Conservation (phyloP, 2,888 invertebrate species). For the Drepanosiphum platanoidis region DNA sequence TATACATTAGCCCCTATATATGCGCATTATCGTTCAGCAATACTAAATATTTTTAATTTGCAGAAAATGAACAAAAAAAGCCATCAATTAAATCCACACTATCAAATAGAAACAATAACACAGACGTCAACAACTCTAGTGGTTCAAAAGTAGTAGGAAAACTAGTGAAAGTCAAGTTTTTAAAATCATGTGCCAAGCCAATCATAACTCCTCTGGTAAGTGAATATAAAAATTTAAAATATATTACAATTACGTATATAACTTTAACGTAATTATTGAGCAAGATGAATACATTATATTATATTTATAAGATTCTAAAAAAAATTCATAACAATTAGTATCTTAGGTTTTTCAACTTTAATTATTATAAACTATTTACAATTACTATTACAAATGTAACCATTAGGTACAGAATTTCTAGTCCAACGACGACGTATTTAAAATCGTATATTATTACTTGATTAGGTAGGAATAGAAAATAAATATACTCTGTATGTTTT, state of each 20-base stretch:
- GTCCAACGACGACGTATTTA: background rate
- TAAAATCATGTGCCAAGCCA: conserved; percentile 25
- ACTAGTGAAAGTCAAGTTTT: conserved; percentile 49
- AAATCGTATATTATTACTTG: background rate
- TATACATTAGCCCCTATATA: too few species aligned
- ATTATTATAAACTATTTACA: too few species aligned
- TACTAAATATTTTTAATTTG: conserved; percentile 7
- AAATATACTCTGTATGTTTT: too few species aligned
- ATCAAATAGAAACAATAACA: background rate
- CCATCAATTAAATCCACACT: background rate
- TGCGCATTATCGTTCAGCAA: background rate
- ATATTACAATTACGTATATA: too few species aligned
- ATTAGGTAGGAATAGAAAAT: background rate
- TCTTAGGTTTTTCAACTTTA: background rate
- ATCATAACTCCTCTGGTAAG: conserved; percentile 53
- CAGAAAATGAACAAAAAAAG: conserved; percentile 34
- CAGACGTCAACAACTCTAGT: background rate
- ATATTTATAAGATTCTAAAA: background rate
- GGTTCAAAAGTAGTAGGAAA: conserved; percentile 43
- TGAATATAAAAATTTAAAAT: too few species aligned
- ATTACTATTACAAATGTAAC: too few species aligned
- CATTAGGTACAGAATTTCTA: too few species aligned
- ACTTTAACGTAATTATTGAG: background rate
- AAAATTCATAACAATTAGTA: background rate
- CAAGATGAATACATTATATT: background rate